Percentiles rank a stretch among this genome's conserved stretches.
Conservation (phyloP, 2,888 invertebrate species). For the Volucella bombylans region DNA sequence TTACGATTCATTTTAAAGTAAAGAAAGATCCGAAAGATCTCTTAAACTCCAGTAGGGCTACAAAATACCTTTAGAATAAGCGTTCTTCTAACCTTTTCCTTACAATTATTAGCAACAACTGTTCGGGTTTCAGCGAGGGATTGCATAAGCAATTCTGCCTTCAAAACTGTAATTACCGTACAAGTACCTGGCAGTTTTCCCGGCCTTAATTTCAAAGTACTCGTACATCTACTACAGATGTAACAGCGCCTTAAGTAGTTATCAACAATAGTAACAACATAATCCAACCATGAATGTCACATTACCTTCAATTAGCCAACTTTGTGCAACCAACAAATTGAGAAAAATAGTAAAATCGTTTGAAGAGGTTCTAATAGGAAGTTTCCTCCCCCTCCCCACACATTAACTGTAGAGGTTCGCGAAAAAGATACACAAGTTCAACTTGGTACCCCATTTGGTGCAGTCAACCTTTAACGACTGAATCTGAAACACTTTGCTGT, state of each 20-base stretch:
- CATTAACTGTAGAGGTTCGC: background rate
- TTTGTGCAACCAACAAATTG: conserved; percentile 28
- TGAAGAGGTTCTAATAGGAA: conserved; percentile 41
- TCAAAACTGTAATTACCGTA: too few relatives aligned
- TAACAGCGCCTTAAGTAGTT: background rate
- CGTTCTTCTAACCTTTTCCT: too few relatives aligned
- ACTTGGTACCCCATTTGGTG: conserved; percentile 31
- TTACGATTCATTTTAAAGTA: too few relatives aligned
- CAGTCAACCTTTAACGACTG: conserved; percentile 21
- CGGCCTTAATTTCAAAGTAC: background rate
- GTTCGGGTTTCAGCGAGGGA: too few relatives aligned
- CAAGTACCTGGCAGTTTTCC: background rate
- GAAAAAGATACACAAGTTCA: conserved; percentile 31
- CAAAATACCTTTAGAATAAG: too few relatives aligned
- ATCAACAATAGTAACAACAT: background rate
- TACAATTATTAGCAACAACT: too few relatives aligned
- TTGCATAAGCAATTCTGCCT: too few relatives aligned
- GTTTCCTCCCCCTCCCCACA: too few relatives aligned
- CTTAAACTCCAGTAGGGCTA: too few relatives aligned
- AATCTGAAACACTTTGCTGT: conserved; percentile 23
- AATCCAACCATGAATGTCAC: conserved; percentile 40
- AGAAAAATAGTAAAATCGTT: conserved; percentile 38
- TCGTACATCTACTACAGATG: background rate
- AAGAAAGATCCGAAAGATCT: too few relatives aligned
- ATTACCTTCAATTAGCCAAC: conserved; percentile 44